Percentiles rank a stretch among this genome's conserved stretches.
Conservation (phyloP, 2,113 vertebrate species). For the Dasyornis broadbenti region DNA sequence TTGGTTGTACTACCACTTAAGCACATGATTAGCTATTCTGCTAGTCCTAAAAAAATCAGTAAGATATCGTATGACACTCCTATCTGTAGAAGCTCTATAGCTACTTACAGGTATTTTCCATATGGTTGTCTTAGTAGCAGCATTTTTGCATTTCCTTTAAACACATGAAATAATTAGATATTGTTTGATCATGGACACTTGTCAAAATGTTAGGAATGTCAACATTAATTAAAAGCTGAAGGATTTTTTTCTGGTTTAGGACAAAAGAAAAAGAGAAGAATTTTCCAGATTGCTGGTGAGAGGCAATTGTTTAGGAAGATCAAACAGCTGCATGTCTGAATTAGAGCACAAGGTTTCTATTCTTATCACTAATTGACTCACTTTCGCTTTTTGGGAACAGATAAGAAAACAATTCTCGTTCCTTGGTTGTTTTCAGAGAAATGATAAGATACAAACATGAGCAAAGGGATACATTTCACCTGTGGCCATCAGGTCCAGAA, state of each 20-base stretch:
- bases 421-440: background rate
- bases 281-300: background rate
- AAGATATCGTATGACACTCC: background rate
- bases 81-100: background rate
- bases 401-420: background rate
- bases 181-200: background rate
- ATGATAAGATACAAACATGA: background rate
- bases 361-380: background rate
- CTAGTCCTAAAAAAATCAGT: background rate
- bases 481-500: background rate
- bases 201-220: background rate
- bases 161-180: background rate
- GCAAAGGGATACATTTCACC: background rate
- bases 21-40: background rate
- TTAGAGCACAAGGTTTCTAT: background rate
- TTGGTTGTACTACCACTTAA: background rate
- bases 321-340: background rate
- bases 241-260: background rate
- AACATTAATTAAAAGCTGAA: background rate
- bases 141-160: background rate
- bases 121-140: background rate
- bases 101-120: background rate
- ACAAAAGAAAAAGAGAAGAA: background rate
- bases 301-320: background rate
- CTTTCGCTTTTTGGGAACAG: background rate